Evolutionary conservation across 2,113 vertebrate genomes (phyloP).

Genomic region (Crotalus helleri): DNA sequence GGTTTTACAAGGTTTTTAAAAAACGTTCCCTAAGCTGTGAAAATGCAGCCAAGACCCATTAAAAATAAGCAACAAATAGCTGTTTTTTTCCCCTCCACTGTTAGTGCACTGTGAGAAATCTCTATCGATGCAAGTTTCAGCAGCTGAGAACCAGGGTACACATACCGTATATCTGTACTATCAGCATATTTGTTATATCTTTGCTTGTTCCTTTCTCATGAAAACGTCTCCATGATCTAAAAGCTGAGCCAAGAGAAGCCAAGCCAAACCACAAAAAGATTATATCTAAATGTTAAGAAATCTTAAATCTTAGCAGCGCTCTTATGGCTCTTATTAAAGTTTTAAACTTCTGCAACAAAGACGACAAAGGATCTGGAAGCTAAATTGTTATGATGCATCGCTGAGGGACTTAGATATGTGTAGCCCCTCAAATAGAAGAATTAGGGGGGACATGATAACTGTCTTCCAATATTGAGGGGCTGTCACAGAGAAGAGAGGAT

Average conservation of each 20-base stretch:
- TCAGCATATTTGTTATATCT: background rate
- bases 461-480: background rate
- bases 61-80: background rate
- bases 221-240: constrained; percentile 10
- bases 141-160: too few relatives aligned
- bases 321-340: constrained; percentile 53
- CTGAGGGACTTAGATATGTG: background rate
- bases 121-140: background rate
- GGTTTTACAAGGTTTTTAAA: background rate
- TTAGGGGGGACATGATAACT: background rate
- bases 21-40: background rate
- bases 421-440: background rate
- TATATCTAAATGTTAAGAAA: constrained; percentile 30
- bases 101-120: background rate
- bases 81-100: rapidly evolving
- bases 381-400: background rate
- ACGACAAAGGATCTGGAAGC: background rate
- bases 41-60: background rate
- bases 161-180: background rate
- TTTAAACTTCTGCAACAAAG: constrained; percentile 32
- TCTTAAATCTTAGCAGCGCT: constrained; percentile 39
- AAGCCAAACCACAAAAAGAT: constrained; percentile 36
- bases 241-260: constrained; percentile 32
- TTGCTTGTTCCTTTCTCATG: background rate
- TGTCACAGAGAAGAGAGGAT: background rate